Percentiles rank a stretch among this genome's conserved stretches.
These are phyloP conservation scores for Epizoanthus ramosus DNA, from an alignment of 92 coral and sea anemone genomes.

Conservation along the genomic window DNA sequence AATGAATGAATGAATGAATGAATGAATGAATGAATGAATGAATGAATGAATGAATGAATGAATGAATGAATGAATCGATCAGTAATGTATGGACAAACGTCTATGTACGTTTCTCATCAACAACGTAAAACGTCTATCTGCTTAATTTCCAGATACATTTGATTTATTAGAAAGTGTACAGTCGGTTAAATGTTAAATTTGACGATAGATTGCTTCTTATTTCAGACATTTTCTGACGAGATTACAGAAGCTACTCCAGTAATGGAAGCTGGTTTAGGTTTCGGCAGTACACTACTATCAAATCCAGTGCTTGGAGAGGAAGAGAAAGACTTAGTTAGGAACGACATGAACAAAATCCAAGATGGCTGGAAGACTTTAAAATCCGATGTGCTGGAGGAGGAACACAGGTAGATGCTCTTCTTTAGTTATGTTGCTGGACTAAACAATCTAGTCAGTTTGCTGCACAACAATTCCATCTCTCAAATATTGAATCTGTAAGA, in stretches of 20 bases:
- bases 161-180: too few relatives aligned
- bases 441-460: too few relatives aligned
- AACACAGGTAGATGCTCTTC: constrained; percentile 9
- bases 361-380: constrained; percentile 5
- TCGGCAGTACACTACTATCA: not conserved
- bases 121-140: too few relatives aligned
- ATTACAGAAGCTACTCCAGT: constrained; percentile 22
- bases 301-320: constrained; percentile 5
- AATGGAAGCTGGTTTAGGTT: constrained; percentile 6
- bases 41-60: too few relatives aligned
- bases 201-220: not conserved
- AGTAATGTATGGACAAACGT: not conserved
- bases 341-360: constrained; percentile 13
- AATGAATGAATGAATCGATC: too few relatives aligned
- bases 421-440: too few relatives aligned
- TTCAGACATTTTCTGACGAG: constrained; percentile 23
- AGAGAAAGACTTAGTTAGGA: not conserved
- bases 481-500: too few relatives aligned
- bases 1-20: too few relatives aligned
- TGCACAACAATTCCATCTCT: too few relatives aligned
- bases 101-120: not conserved
- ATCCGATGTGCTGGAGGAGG: constrained; percentile 20
- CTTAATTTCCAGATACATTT: too few relatives aligned
- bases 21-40: too few relatives aligned
- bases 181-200: not conserved